phyloP scores from a whole-genome alignment of 2,888 invertebrate genomes.

The Cordilura impudica region DNA sequence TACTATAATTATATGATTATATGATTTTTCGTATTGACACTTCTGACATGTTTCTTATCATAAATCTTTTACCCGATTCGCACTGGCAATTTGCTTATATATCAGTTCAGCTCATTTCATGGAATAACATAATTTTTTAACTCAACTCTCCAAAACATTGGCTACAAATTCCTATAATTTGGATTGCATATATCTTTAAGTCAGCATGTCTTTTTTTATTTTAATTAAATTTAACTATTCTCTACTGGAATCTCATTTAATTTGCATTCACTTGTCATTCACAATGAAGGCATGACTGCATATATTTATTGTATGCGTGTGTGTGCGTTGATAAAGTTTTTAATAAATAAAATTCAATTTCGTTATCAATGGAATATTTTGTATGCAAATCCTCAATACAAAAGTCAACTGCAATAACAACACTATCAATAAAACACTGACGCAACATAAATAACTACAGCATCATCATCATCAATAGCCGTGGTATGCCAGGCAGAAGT shows the following conservation, averaged over 20 bases:
- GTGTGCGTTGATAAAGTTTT: slow-evolving; percentile 57
- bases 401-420: slow-evolving; percentile 70
- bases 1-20: too few relatives aligned
- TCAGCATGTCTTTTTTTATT: slow-evolving; percentile 12
- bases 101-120: too few relatives aligned
- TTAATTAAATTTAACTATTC: slow-evolving; percentile 38
- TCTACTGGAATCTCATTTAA: slow-evolving; percentile 36
- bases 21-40: too few relatives aligned
- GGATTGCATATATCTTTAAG: too few relatives aligned
- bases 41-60: too few relatives aligned
- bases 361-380: slow-evolving; percentile 62
- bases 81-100: too few relatives aligned
- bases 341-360: slow-evolving; percentile 73
- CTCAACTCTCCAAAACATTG: too few relatives aligned
- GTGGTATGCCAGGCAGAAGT: not conserved
- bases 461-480: slow-evolving; percentile 13
- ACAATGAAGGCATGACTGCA: slow-evolving; percentile 16
- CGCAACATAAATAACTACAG: slow-evolving; percentile 24
- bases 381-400: slow-evolving; percentile 73
- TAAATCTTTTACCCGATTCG: too few relatives aligned
- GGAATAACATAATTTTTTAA: too few relatives aligned
- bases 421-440: slow-evolving; percentile 59
- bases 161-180: too few relatives aligned
- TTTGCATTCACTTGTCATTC: slow-evolving; percentile 54
- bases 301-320: not conserved